These are phyloP conservation scores for Fulica atra DNA, from an alignment of 2,113 vertebrate genomes.

Conservation along the genomic window DNA sequence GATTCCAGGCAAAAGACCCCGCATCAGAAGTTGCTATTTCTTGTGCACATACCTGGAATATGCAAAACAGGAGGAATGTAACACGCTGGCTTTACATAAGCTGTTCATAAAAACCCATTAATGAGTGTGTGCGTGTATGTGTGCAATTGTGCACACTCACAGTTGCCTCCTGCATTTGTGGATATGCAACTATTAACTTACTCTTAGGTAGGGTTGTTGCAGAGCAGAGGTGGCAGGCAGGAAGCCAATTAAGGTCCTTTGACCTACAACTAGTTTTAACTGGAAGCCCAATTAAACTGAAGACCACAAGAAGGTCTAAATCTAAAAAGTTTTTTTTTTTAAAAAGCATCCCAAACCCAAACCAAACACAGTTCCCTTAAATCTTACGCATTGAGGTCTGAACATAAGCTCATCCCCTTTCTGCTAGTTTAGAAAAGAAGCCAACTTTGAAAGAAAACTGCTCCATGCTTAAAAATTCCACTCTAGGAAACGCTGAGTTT, in stretches of 20 bases:
- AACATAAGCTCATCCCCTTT: neutral
- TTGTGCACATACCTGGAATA: rapidly evolving
- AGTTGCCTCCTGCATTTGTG: too few relatives aligned
- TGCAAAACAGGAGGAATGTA: neutral
- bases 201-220: rapidly evolving
- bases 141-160: too few relatives aligned
- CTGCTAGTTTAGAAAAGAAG: neutral
- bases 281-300: neutral
- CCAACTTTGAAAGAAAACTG: neutral
- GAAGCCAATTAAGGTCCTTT: neutral
- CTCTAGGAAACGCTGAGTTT: neutral
- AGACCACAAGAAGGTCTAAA: neutral
- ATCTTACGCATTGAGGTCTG: neutral
- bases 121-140: too few relatives aligned
- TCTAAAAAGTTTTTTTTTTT: neutral
- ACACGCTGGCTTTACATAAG: neutral
- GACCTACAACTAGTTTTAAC: neutral
- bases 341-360: too few relatives aligned
- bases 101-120: neutral
- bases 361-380: neutral
- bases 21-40: neutral
- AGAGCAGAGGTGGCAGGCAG: neutral
- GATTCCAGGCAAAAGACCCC: rapidly evolving
- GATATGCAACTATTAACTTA: neutral
- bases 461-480: neutral